Base-by-base conservation (phyloP, 2,113 vertebrate species). In the Trogon melanurus region DNA sequence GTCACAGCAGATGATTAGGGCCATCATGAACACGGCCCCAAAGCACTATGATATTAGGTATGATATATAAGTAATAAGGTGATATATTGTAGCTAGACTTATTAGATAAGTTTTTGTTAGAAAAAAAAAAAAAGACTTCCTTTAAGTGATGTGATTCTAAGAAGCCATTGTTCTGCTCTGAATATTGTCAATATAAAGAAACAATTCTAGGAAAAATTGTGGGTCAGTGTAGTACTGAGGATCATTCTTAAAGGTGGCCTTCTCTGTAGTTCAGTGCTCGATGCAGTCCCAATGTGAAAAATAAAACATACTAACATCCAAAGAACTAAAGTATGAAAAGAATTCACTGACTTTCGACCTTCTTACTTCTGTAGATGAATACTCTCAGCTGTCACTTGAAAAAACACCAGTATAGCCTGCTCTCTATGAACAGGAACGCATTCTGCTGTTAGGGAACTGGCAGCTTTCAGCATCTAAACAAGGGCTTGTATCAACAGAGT, bases 341-440 rank as follows among this genome's bases (percentile, higher is more conserved):
- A 71, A 80, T 88, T 79, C 67, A 48, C 60, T 85, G 91, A 67
- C 67, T 95, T 87, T 51, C 86, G 82, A 84, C 91, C 51, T 85
- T 88, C 26, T 69, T 74, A 29, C 48, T 83, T 93, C 88, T 83
- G 26, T 8, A 71, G 75, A 88, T 67, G 32, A 83, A 78, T 57
- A 78, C 25, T 85, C 74, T 45, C 69, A 26, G 32, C 41, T 86
- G 69, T 53, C 82, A 41, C 61, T 75, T 85, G 79, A 84, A 91
- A 88, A 88, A 36, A 3, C 0, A 0, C 32, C 69, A 36, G 29
- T 8, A 3, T 38, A 48, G 34, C 53, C 48, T 91, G 76, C 65
- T 83, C 26, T 91, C 13, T 41, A 41, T 81, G 90, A 69, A 88
- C 78, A 94, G 53, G 65, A 78, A 45, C 8, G 18, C 34, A 56